Percentiles rank a stretch among this genome's conserved stretches.
Conservation (phyloP, 1,140 invertebrate genomes). For the Trichomalopsis sarcophagae region DNA sequence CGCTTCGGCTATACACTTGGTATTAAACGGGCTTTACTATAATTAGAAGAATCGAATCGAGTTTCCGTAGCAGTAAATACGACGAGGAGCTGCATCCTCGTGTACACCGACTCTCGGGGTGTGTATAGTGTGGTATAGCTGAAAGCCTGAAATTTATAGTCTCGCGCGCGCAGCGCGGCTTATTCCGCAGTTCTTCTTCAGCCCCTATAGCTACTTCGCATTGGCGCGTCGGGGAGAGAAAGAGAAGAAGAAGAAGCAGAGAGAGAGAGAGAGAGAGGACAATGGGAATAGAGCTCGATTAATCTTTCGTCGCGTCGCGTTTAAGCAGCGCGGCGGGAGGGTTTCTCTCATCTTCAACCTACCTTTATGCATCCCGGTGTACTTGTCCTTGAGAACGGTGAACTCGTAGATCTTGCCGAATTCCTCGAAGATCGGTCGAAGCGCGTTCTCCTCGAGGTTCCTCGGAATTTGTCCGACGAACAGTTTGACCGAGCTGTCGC, state of each 20-base stretch:
- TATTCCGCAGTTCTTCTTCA: constrained; percentile 2
- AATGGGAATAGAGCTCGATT: constrained; percentile 74
- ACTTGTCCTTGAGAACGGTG: constrained; percentile 93
- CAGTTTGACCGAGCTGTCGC: constrained; percentile 84
- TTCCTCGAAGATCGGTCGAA: constrained; percentile 93
- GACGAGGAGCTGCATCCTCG: too few relatives aligned
- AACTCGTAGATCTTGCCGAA: constrained; percentile 96
- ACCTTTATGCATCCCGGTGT: constrained; percentile 96
- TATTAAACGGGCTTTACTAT: too few relatives aligned
- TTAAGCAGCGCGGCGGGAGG: not conserved
- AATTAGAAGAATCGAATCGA: too few relatives aligned
- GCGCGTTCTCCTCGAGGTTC: constrained; percentile 91
- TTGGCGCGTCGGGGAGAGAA: not conserved
- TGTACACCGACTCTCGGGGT: too few relatives aligned
- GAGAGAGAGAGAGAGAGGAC: constrained; percentile 65
- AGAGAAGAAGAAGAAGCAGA: constrained; percentile 63
- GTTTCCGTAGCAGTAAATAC: too few relatives aligned
- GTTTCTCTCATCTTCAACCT: too few relatives aligned
- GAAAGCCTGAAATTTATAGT: not conserved
- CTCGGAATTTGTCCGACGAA: constrained; percentile 96
- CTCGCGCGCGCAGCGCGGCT: not conserved
- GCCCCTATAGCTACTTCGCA: not conserved
- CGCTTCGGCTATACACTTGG: too few relatives aligned
- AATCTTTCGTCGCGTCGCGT: constrained; percentile 67
- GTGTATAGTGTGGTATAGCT: not conserved